phyloP scores from a whole-genome alignment of 2,113 vertebrate genomes.

The Otis tarda region DNA sequence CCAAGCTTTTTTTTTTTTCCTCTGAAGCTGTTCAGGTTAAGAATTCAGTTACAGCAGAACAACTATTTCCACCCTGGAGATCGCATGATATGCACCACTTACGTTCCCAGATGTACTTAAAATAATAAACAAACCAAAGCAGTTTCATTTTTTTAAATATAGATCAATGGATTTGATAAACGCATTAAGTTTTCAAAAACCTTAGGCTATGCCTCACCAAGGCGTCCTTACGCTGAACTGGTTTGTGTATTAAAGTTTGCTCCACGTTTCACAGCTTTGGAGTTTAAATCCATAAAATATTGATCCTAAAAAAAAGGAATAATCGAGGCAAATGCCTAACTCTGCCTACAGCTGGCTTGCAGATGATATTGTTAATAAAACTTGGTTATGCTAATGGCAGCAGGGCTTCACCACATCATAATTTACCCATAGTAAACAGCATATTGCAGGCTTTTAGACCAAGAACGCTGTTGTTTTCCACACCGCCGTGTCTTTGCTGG shows the following conservation, averaged over 20 bases:
- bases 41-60: not conserved
- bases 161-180: not conserved
- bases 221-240: not conserved
- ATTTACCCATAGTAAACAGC: not conserved
- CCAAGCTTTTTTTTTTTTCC: not conserved
- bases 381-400: not conserved
- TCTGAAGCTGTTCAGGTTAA: not conserved
- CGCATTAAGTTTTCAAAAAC: not conserved
- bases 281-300: not conserved
- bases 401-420: rapidly evolving
- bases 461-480: rapidly evolving
- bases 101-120: not conserved
- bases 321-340: not conserved
- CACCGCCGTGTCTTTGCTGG: rapidly evolving
- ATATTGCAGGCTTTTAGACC: not conserved
- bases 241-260: not conserved
- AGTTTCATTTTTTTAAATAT: not conserved
- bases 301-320: not conserved
- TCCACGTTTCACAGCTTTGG: not conserved
- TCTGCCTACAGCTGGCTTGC: not conserved
- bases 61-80: not conserved
- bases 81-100: not conserved
- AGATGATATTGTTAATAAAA: not conserved
- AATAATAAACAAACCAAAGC: not conserved
- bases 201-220: not conserved